Conservation (phyloP, 2,113 vertebrate genomes). For the Callionymus lyra region DNA sequence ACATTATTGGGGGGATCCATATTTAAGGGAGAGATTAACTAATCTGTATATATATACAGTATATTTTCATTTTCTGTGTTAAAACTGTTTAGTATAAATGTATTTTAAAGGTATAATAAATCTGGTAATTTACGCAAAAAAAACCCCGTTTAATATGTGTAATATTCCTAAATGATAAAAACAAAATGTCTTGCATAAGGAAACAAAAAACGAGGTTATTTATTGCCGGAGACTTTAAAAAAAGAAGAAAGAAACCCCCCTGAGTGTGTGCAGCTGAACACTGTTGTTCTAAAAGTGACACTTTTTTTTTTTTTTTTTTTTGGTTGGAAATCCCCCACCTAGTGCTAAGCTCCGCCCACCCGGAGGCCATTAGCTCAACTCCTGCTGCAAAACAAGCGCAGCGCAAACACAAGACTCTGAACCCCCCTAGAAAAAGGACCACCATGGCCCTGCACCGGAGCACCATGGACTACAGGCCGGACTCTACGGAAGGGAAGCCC, state of each 20-base stretch:
- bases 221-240: slow-evolving; percentile 1
- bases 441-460: slow-evolving; percentile 56
- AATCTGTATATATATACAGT: too few species aligned
- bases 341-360: slow-evolving; percentile 40
- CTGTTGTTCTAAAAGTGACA: slow-evolving; percentile 52
- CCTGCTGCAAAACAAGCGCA: slow-evolving; percentile 19
- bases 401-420: slow-evolving; percentile 10
- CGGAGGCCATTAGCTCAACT: slow-evolving; percentile 27
- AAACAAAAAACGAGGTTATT: too few species aligned
- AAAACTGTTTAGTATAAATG: too few species aligned
- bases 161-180: too few species aligned
- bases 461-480: slow-evolving; percentile 60
- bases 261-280: slow-evolving; percentile 40
- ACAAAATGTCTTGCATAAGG: too few species aligned
- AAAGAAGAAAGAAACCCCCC: slow-evolving; percentile 58
- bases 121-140: too few species aligned
- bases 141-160: too few species aligned
- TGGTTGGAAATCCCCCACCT: slow-evolving; percentile 76
- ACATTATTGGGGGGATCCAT: too few species aligned
- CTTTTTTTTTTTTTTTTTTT: too few species aligned
- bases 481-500: slow-evolving; percentile 61
- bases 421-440: neutral
- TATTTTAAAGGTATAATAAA: too few species aligned
- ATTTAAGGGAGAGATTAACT: too few species aligned
- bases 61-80: too few species aligned